Evolutionary conservation across 2,888 invertebrate species (phyloP).

Genomic region (Laspeyria flexula): DNA sequence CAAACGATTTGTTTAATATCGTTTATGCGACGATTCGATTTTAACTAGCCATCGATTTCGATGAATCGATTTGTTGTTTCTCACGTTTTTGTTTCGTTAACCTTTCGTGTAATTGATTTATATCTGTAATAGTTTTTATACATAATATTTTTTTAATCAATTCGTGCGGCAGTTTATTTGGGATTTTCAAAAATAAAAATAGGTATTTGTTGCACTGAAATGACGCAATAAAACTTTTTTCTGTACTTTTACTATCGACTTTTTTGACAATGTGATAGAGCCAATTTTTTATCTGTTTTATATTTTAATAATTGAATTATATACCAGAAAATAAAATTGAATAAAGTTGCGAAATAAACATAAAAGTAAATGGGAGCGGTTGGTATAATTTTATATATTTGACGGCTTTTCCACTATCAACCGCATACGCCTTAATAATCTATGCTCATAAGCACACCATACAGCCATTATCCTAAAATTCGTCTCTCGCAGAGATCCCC

Average conservation of each 20-base stretch:
- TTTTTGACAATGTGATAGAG: conserved; percentile 1
- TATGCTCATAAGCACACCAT: conserved; percentile 55
- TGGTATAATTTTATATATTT: conserved; percentile 43
- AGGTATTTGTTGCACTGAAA: conserved; percentile 2
- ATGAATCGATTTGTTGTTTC: conserved; percentile 72
- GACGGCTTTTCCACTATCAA: conserved; percentile 40
- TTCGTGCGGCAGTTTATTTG: conserved; percentile 32
- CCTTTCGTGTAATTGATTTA: conserved; percentile 75
- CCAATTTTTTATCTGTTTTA: conserved; percentile 2
- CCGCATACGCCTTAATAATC: conserved; percentile 50
- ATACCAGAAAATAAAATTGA: conserved; percentile 16
- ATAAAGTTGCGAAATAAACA: conserved; percentile 25
- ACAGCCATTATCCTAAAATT: conserved; percentile 81
- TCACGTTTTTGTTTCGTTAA: conserved; percentile 82
- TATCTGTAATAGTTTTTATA: conserved; percentile 64
- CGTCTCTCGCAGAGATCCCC: conserved; percentile 77
- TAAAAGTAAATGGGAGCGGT: conserved; percentile 34
- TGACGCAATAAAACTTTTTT: conserved; percentile 1
- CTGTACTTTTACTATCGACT: conserved; percentile 1
- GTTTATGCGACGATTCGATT: conserved; percentile 73
- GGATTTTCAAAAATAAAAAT: conserved; percentile 10
- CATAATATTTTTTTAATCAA: conserved; percentile 35
- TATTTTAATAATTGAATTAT: neutral
- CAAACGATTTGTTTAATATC: conserved; percentile 75
- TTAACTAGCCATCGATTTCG: conserved; percentile 73